These are phyloP conservation scores for Malurus splendens DNA, from an alignment of 2,797 vertebrate genomes.

Conservation along the genomic window DNA sequence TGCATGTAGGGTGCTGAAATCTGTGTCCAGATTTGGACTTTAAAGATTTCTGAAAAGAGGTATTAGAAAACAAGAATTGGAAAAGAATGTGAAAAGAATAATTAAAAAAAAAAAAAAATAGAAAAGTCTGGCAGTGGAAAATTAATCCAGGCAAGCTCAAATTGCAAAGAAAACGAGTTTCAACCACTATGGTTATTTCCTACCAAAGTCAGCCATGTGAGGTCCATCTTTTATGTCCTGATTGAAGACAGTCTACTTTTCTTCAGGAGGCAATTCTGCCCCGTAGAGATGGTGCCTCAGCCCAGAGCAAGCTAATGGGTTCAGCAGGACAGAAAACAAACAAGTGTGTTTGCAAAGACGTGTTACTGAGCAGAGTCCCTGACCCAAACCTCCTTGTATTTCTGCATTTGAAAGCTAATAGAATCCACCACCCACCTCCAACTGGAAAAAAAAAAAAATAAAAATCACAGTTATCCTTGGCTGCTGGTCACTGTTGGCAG, in stretches of 20 bases:
- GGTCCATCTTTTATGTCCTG: not conserved
- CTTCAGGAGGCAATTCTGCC: not conserved
- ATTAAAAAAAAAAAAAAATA: not conserved
- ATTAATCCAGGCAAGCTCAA: not conserved
- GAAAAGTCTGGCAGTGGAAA: not conserved
- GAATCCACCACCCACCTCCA: not conserved
- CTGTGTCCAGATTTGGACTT: not conserved
- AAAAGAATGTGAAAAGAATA: not conserved
- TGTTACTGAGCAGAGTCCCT: not conserved
- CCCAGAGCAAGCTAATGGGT: not conserved
- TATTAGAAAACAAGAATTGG: not conserved
- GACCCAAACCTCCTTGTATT: not conserved
- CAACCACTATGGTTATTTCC: not conserved
- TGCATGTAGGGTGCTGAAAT: not conserved
- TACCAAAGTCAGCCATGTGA: not conserved
- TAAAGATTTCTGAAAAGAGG: not conserved
- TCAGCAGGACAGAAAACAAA: not conserved
- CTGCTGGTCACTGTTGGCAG: not conserved
- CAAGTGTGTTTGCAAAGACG: not conserved
- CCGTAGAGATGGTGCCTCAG: not conserved
- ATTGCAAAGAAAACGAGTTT: constrained; percentile 15
- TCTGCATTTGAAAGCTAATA: not conserved
- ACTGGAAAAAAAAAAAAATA: too few relatives aligned
- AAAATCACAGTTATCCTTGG: not conserved
- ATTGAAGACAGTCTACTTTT: not conserved